Evolutionary conservation across 2,113 vertebrate species (phyloP).

Genomic region (Zapornia atra): DNA sequence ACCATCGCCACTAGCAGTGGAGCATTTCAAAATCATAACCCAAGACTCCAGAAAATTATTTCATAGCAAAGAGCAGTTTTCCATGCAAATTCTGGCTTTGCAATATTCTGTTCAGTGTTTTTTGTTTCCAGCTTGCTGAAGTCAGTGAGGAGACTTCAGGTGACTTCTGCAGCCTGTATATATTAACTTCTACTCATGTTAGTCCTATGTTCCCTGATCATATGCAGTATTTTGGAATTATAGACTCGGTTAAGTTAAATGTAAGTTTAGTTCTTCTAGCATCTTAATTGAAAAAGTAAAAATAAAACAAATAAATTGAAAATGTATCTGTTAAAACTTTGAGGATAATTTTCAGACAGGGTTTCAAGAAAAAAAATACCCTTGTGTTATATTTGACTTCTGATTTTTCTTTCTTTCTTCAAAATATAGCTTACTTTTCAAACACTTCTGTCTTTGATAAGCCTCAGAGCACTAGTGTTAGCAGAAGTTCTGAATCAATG

Average conservation of each 20-base stretch:
- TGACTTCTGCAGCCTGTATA: not conserved
- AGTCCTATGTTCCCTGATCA: not conserved
- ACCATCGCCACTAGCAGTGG: not conserved
- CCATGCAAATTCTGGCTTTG: not conserved
- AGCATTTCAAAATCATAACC: not conserved
- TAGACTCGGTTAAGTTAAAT: not conserved
- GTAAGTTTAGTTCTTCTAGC: not conserved
- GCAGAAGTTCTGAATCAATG: not conserved
- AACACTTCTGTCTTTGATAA: conserved; percentile 10
- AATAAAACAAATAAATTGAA: not conserved
- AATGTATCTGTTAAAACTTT: not conserved
- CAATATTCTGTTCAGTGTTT: not conserved
- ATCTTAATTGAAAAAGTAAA: not conserved
- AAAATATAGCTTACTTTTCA: conserved; percentile 16
- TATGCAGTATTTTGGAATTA: not conserved
- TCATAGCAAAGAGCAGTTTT: not conserved
- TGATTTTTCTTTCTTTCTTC: conserved; percentile 13
- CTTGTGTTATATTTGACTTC: not conserved
- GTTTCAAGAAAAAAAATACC: not conserved
- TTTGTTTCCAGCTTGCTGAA: not conserved
- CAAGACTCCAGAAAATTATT: not conserved
- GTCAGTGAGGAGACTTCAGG: not conserved
- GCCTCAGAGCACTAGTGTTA: conserved; percentile 2
- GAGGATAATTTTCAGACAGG: not conserved
- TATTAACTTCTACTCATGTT: not conserved